A percentile compares a stretch with the other conserved stretches of the same genome.
These are phyloP conservation scores for Lasaia peninsularis DNA, from an alignment of 1,140 invertebrate species.

Conservation along the genomic window DNA sequence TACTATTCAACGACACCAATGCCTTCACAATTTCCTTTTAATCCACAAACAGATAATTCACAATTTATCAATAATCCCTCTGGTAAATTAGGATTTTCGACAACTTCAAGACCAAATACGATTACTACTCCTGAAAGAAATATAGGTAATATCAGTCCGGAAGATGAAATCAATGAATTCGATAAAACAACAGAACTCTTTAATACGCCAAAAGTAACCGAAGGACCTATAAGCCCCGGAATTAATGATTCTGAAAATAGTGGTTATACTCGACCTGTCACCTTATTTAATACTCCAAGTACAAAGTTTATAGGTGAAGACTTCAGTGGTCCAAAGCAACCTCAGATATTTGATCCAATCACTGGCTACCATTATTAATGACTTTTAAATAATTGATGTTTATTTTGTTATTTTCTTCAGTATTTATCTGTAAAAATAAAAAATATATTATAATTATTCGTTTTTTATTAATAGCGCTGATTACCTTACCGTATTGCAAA, in stretches of 20 bases:
- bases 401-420: too few species aligned
- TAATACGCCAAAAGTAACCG: neutral
- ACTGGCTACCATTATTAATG: slow-evolving; percentile 52
- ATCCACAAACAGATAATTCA: neutral
- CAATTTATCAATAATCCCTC: neutral
- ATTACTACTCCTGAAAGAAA: neutral
- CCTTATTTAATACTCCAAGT: neutral
- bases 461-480: too few species aligned
- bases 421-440: too few species aligned
- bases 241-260: neutral
- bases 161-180: neutral
- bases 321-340: slow-evolving; percentile 50
- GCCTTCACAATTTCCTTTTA: slow-evolving; percentile 2
- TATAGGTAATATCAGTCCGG: neutral
- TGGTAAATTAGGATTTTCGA: neutral
- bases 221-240: neutral
- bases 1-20: slow-evolving; percentile 14
- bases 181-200: neutral
- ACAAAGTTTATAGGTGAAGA: slow-evolving; percentile 40
- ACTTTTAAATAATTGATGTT: neutral
- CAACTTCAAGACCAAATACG: neutral
- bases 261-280: too few species aligned
- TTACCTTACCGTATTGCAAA: too few species aligned
- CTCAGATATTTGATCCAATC: slow-evolving; percentile 43
- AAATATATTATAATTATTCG: too few species aligned